phyloP scores from a whole-genome alignment of 1,140 invertebrate genomes.

The Cyclargus thomasi region DNA sequence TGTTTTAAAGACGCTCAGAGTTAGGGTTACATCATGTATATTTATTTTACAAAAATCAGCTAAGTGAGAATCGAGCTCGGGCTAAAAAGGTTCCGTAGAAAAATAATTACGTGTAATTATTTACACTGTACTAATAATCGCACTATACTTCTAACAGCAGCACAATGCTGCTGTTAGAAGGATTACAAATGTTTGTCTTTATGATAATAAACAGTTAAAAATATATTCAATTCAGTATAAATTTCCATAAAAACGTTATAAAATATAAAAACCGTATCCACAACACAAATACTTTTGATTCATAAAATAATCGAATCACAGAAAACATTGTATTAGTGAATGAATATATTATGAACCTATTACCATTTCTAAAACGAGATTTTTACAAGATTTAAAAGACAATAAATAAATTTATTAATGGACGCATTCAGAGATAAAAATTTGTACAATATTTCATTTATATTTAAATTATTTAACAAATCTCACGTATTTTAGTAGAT shows the following conservation, averaged over 20 bases:
- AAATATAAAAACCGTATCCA: background rate
- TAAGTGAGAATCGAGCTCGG: no score
- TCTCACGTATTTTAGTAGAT: background rate
- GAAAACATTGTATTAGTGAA: background rate
- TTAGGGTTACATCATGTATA: no score
- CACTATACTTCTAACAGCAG: no score
- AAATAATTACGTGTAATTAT: no score
- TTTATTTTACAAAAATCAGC: no score
- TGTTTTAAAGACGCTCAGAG: no score
- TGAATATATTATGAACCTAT: background rate
- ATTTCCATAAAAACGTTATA: background rate
- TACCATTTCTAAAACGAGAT: background rate
- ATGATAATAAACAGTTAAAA: no score
- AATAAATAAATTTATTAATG: conserved; percentile 9
- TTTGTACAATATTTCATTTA: background rate
- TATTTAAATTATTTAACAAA: background rate
- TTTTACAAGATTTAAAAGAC: background rate
- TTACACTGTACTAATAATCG: no score
- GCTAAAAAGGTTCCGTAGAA: no score
- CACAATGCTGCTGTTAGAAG: no score
- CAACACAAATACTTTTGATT: background rate
- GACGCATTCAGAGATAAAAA: background rate
- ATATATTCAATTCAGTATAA: background rate
- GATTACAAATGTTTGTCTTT: no score
- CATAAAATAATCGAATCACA: background rate